These are phyloP conservation scores for Maccullochella peelii DNA, from an alignment of 2,113 vertebrate genomes.

Conservation along the genomic window DNA sequence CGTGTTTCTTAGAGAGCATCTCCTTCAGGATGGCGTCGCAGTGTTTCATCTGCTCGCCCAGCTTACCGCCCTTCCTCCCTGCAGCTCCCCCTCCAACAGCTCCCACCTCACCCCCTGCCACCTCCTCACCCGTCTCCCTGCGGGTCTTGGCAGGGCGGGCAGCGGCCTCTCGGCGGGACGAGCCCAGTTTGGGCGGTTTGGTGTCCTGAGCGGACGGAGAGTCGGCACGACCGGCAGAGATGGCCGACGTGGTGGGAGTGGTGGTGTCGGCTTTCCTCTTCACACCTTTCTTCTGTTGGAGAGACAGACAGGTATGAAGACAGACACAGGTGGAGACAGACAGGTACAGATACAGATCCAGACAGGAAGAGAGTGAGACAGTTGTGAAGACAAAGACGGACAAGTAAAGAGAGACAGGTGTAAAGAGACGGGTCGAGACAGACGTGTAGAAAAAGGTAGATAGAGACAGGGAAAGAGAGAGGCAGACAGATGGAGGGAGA, in stretches of 20 bases:
- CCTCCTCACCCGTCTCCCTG: slow-evolving; percentile 91
- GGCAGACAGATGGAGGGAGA: background rate
- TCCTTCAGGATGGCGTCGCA: slow-evolving; percentile 97
- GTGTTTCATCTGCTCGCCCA: slow-evolving; percentile 95
- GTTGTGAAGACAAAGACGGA: background rate
- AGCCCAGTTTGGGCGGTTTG: slow-evolving; percentile 92
- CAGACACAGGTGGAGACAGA: background rate
- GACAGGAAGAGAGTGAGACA: background rate
- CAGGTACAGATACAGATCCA: background rate
- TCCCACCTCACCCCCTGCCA: slow-evolving; percentile 85
- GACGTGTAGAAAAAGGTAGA: background rate
- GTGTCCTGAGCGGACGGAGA: slow-evolving; percentile 88
- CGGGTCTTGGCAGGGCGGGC: slow-evolving; percentile 94
- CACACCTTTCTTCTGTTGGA: slow-evolving; percentile 95
- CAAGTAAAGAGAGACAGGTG: background rate
- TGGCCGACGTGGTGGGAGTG: slow-evolving; percentile 95
- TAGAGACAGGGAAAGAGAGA: background rate
- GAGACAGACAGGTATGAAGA: background rate
- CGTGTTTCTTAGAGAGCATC: slow-evolving; percentile 99
- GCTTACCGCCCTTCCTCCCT: slow-evolving; percentile 87
- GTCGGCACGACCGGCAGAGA: slow-evolving; percentile 93
- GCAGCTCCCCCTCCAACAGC: slow-evolving; percentile 80
- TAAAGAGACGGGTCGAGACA: background rate
- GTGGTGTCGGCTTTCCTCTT: slow-evolving; percentile 99
- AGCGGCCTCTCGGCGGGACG: slow-evolving; percentile 88